phyloP scores from a whole-genome alignment of 1,140 invertebrate genomes.

The Triops cancriformis region DNA sequence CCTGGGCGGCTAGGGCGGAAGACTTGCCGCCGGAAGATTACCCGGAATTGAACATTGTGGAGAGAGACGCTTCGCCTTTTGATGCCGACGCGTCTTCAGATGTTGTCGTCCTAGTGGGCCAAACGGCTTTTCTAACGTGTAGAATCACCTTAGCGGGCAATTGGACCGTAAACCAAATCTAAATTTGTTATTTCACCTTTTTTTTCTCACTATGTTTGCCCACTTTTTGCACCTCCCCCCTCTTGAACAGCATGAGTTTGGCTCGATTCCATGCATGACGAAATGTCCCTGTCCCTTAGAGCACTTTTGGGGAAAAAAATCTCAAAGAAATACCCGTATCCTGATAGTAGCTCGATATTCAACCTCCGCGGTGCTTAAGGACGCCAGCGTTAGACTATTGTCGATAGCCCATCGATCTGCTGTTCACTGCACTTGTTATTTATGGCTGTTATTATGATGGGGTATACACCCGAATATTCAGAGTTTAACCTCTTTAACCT shows the following conservation, averaged over 20 bases:
- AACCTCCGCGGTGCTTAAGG: no score
- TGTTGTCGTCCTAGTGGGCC: conserved; percentile 27
- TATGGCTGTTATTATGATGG: no score
- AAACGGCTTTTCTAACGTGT: conserved; percentile 28
- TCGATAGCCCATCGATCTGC: no score
- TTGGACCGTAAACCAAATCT: conserved; percentile 27
- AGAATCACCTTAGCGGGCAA: conserved; percentile 26
- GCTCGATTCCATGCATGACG: not conserved
- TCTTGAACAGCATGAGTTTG: not conserved
- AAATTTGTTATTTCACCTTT: not conserved
- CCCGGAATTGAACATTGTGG: conserved; percentile 12
- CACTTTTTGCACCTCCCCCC: not conserved
- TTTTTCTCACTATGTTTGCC: not conserved
- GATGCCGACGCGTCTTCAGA: conserved; percentile 27
- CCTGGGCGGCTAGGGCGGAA: not conserved
- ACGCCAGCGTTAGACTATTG: no score
- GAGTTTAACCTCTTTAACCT: no score
- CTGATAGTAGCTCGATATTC: no score
- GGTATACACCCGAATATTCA: no score
- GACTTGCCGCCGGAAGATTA: conserved; percentile 6
- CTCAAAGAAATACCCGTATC: no score
- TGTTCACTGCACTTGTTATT: no score
- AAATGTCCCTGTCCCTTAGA: not conserved
- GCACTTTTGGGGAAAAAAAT: not conserved
- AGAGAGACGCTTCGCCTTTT: conserved; percentile 24